Evolutionary conservation across 2,113 vertebrate genomes (phyloP).

Genomic region (Labrus mixtus): DNA sequence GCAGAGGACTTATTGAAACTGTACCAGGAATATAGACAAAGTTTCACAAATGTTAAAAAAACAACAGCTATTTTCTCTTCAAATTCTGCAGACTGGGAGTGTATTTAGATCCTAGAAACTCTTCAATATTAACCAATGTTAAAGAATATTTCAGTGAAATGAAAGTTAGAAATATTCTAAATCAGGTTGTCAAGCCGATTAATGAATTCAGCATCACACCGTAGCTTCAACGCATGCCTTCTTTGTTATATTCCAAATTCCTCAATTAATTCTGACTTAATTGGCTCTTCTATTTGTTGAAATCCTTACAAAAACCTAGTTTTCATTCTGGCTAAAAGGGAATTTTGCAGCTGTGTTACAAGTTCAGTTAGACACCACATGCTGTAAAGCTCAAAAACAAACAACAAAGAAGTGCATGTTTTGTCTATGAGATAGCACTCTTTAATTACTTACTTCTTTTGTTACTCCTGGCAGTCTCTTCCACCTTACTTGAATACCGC

Average conservation of each 20-base stretch:
- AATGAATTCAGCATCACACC: not conserved
- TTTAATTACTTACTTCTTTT: conserved; percentile 69
- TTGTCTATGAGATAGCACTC: conserved; percentile 47
- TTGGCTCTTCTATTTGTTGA: not conserved
- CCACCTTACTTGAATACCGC: conserved; percentile 42
- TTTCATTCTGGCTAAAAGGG: conserved; percentile 1
- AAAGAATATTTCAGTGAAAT: not conserved
- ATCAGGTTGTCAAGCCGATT: not conserved
- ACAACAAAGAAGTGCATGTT: conserved; percentile 28
- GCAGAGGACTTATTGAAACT: not conserved
- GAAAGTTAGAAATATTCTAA: not conserved
- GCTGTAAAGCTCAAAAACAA: conserved; percentile 15
- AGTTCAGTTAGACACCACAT: conserved; percentile 11
- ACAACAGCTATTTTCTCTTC: no score
- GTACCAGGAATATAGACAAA: not conserved
- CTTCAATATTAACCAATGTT: no score
- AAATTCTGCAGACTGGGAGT: no score
- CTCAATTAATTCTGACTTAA: not conserved
- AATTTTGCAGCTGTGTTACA: not conserved
- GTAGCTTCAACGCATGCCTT: not conserved
- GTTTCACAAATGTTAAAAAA: not conserved
- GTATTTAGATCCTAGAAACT: no score
- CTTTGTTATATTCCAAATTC: not conserved
- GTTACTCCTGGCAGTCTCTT: conserved; percentile 57
- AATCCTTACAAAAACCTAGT: not conserved